Evolutionary conservation across 2,113 vertebrate species (phyloP), one percentile per base, ranked within the genome.

Genomic region (Otis tarda): DNA sequence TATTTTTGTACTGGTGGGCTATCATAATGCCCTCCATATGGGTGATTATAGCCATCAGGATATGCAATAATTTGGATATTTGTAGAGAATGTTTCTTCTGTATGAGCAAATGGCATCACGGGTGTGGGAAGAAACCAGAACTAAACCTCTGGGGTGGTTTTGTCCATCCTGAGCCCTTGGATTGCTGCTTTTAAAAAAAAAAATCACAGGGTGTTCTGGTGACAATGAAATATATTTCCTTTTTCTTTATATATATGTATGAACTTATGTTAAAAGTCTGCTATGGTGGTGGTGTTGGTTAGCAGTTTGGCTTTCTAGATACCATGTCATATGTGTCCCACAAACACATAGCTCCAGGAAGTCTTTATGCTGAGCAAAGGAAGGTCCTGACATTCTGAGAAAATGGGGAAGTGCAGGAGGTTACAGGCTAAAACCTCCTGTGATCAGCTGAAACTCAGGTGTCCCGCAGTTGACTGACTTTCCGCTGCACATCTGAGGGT

Each of bases 1-100:
- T 94, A 61, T 85, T 94, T 97, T 97, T 80, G 65, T 95, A 91
- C 95, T 93, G 90, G 80, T 94, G 85, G 77, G 91, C 87, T 83
- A 57, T 70, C 53, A 22, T 94, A 95, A 96, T 95, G 65, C 90
- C 91, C 79, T 95, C 92, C 94, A 83, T 90, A 87, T 92, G 91
- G 11, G 2, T 57, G 52, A 39, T 80, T 88, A 70, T n/a, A 92
- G 67, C 43, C 73, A 78, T 23, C 64, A 68, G 83, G 64, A 47
- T 65, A 39, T 8, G 68, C 59, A 91, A 4, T 9, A 28, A n/a
- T 21, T 49, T 70, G 64, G 28, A 31, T 84, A 49, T 94, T 69
- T 95, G 69, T 31, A 74, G 52, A 63, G 67, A 91, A 67, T 37
- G 27, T 79, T 94, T 57, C 84, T 93, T 76, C 59, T 81, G 43